phyloP scores from a whole-genome alignment of 2,888 invertebrate species.

The Harmothoe impar region DNA sequence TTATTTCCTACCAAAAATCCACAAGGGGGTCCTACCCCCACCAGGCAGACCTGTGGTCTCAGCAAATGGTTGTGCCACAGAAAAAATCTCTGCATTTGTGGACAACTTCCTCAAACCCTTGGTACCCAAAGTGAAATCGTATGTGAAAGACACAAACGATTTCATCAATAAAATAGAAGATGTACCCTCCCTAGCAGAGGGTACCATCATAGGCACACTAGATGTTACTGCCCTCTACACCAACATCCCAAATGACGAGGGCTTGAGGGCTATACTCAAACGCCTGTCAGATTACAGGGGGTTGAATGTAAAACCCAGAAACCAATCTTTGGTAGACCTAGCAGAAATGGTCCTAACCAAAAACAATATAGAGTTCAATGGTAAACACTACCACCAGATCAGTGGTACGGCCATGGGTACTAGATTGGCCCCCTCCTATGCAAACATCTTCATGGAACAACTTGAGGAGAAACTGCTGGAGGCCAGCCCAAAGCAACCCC shows the following conservation, averaged over 20 bases:
- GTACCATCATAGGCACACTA: not conserved
- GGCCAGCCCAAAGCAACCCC: no score
- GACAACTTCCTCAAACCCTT: constrained; percentile 30
- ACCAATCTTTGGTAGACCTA: not conserved
- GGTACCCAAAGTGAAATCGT: no score
- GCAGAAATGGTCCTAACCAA: not conserved
- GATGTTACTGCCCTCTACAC: constrained; percentile 28
- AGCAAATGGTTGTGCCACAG: constrained; percentile 38
- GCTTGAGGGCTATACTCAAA: not conserved
- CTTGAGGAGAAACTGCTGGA: no score
- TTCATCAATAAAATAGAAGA: constrained; percentile 26
- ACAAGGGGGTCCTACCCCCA: not conserved
- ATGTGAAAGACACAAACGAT: constrained; percentile 25
- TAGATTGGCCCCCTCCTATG: no score
- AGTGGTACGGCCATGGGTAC: no score
- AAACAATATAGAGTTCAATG: constrained; percentile 44
- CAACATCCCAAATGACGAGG: constrained; percentile 38
- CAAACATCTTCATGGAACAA: no score
- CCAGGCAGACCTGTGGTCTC: constrained; percentile 47
- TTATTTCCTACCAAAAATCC: constrained; percentile 40
- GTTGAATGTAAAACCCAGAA: not conserved
- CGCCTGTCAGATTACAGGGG: not conserved
- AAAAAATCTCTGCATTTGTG: constrained; percentile 34
- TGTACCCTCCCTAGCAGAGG: not conserved
- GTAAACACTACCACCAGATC: constrained; percentile 2